These are phyloP conservation scores for Trachemys scripta DNA, from an alignment of 2,113 vertebrate species.

Conservation along the genomic window DNA sequence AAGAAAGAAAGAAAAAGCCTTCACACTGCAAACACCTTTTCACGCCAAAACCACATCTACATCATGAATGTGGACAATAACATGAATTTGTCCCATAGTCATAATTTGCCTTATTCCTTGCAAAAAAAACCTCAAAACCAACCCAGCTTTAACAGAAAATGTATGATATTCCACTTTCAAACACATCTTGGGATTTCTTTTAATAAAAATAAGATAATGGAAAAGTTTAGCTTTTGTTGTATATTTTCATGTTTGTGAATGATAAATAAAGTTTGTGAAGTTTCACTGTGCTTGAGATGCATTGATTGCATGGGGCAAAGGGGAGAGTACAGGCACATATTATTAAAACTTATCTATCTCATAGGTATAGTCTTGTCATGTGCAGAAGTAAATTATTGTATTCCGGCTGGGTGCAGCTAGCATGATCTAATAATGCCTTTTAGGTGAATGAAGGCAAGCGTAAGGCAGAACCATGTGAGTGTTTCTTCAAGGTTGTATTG, in stretches of 20 bases:
- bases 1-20: not conserved
- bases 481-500: not conserved
- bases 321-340: not conserved
- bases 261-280: not conserved
- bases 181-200: not conserved
- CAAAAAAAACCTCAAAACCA: not conserved
- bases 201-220: not conserved
- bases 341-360: not conserved
- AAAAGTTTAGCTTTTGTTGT: not conserved
- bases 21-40: not conserved
- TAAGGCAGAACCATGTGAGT: not conserved
- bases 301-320: not conserved
- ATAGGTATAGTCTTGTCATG: not conserved
- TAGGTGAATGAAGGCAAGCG: not conserved
- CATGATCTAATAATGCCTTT: not conserved
- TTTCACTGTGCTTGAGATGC: not conserved
- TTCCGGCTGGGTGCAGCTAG: not conserved
- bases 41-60: not conserved
- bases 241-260: not conserved
- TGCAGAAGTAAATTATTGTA: not conserved
- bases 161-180: not conserved
- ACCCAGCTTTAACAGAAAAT: not conserved
- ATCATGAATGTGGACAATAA: not conserved
- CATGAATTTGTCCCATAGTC: not conserved
- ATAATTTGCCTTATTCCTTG: not conserved